Evolutionary conservation across 2,888 invertebrate genomes (phyloP), one percentile per base, ranked within the genome.

Genomic region (Lydus trimaculatus): DNA sequence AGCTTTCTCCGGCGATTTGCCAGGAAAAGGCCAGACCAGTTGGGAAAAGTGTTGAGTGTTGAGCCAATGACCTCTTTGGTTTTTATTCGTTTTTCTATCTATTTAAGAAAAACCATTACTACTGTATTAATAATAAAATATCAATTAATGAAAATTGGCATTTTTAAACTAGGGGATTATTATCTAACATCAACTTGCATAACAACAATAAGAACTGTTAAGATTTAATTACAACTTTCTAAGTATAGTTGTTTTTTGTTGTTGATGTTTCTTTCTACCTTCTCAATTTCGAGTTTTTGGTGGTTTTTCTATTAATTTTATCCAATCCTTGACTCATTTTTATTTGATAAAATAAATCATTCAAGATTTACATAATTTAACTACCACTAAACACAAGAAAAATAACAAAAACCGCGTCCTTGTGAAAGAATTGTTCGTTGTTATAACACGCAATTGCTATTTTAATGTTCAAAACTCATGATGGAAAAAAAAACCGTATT

Each of bases 11-110:
- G 48, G 48, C 48, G 20, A 48, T 20, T 48, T 48, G 48, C 48
- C 48, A 48, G 48, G 48, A 48, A 48, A 48, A 48, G 48, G 11
- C 48, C 48, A 48, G 8, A 48, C 39, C 39, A 43, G n/a, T 43
- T 48, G 8, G 48, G 48, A 48, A 48, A 48, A 20, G 48, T 48
- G 20, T 20, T 48, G 20, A 20, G 17, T 17, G 48, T 20, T 48
- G 48, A 20, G 48, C 9, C 48, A 48, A 48, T 48, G 48, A 48
- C 48, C 48, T 48, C 48, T 5, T 6, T 9, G 1, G 48, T 20
- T 48, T 48, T 20, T 48, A 9, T 48, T 20, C 17, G 9, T 48
- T 48, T 43, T 43, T n/a, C 39, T 15, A 0, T n/a, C 39, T n/a
- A 39, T 39, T n/a, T n/a, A 39, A n/a, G n/a, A n/a, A n/a, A n/a